These are phyloP conservation scores for Oreocharis arfaki DNA, from an alignment of 2,113 vertebrate species.

Conservation along the genomic window DNA sequence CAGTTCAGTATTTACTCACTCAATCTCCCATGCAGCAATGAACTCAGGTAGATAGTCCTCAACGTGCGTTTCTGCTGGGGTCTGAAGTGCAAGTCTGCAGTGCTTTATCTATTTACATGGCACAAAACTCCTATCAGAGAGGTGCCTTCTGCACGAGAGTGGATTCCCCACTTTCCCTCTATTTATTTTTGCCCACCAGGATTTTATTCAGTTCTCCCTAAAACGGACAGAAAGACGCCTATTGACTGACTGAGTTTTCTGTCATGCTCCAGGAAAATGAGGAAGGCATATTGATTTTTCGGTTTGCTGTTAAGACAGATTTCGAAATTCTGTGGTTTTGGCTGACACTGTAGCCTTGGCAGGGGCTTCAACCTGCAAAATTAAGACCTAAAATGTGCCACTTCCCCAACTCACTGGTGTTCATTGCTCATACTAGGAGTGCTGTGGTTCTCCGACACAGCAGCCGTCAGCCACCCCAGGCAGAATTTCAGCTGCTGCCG, in stretches of 20 bases:
- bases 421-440: neutral
- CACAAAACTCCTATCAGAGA: neutral
- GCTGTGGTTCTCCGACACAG: neutral
- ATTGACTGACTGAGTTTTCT: neutral
- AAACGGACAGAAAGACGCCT: neutral
- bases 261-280: neutral
- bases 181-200: neutral
- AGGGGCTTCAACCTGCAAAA: conserved; percentile 10
- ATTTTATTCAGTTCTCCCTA: neutral
- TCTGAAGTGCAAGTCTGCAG: neutral
- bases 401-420: neutral
- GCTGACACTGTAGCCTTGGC: neutral
- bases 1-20: neutral
- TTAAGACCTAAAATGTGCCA: neutral
- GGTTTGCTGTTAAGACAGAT: neutral
- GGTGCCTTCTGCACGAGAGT: neutral
- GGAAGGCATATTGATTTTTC: conserved; percentile 34
- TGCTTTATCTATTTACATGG: neutral
- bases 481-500: neutral
- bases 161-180: neutral
- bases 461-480: neutral
- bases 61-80: neutral
- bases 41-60: neutral
- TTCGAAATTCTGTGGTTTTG: conserved; percentile 44
- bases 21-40: neutral